These are phyloP conservation scores for Aporophyla lueneburgensis DNA, from an alignment of 2,888 invertebrate species.

Conservation along the genomic window DNA sequence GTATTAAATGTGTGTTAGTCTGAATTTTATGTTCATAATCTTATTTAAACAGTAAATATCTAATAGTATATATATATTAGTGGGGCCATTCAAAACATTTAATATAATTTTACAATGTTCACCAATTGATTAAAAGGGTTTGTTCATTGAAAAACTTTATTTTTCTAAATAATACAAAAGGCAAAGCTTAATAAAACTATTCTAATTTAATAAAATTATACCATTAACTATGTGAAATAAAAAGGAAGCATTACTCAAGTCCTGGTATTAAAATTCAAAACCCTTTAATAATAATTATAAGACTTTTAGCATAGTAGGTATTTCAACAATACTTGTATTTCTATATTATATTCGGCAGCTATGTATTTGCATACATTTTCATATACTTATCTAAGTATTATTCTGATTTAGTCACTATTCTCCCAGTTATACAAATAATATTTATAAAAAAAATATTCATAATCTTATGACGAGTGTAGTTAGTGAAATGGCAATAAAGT, in stretches of 20 bases:
- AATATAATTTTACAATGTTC: conserved; percentile 1
- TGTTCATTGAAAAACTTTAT: not conserved
- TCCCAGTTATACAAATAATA: conserved; percentile 59
- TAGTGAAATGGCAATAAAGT: conserved; percentile 84
- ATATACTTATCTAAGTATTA: conserved; percentile 45
- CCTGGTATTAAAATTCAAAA: conserved; percentile 23
- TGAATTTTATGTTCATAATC: not conserved
- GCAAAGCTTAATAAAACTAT: not conserved
- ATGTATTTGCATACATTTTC: conserved; percentile 35
- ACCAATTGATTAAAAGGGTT: not conserved
- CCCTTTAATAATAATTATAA: not conserved
- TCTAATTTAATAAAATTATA: conserved; percentile 7
- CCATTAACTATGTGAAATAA: conserved; percentile 3
- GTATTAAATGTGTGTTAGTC: not conserved
- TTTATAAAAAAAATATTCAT: conserved; percentile 31
- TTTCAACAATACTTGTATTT: conserved; percentile 21
- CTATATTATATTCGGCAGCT: conserved; percentile 38
- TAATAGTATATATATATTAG: conserved; percentile 4
- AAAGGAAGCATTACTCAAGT: conserved; percentile 1
- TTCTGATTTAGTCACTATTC: conserved; percentile 44
- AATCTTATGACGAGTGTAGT: conserved; percentile 67
- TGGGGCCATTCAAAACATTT: conserved; percentile 21
- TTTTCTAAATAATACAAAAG: not conserved
- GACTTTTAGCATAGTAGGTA: not conserved
- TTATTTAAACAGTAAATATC: not conserved